phyloP scores from a whole-genome alignment of 2,888 invertebrate species.

The Lampropteryx suffumata region DNA sequence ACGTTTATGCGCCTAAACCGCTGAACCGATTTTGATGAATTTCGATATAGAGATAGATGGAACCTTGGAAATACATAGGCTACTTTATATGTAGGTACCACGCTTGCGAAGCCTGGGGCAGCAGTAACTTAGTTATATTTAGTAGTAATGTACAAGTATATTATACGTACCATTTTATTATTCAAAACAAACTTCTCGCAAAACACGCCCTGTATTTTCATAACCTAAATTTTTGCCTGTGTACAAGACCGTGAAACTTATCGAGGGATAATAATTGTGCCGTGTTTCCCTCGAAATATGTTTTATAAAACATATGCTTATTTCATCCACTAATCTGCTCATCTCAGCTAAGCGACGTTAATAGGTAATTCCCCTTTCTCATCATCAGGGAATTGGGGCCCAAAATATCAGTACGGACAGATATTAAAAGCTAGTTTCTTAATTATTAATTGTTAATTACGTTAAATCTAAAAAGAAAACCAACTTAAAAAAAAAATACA shows the following conservation, averaged over 20 bases:
- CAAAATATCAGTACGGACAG: background rate
- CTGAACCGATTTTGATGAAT: no score
- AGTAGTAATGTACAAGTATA: background rate
- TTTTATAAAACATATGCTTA: slow-evolving; percentile 14
- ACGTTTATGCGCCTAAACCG: no score
- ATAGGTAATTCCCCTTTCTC: slow-evolving; percentile 44
- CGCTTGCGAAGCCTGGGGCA: no score
- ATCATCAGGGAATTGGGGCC: slow-evolving; percentile 25
- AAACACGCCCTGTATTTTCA: slow-evolving; percentile 1
- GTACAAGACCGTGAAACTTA: slow-evolving; percentile 9
- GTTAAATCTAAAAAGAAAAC: no score
- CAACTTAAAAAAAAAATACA: no score
- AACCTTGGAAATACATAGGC: no score
- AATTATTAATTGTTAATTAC: no score
- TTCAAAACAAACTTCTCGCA: slow-evolving; percentile 3
- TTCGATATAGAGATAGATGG: no score
- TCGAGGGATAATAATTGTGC: slow-evolving; percentile 15
- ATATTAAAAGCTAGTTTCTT: no score
- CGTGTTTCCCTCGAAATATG: slow-evolving; percentile 10
- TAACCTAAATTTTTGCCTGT: background rate
- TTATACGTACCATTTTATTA: background rate
- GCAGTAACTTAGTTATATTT: background rate
- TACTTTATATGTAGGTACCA: no score
- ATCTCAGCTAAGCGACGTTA: slow-evolving; percentile 37
- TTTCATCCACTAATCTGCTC: slow-evolving; percentile 19